Evolutionary conservation across 2,113 vertebrate species (phyloP).

Genomic region (Phocoena sinus): DNA sequence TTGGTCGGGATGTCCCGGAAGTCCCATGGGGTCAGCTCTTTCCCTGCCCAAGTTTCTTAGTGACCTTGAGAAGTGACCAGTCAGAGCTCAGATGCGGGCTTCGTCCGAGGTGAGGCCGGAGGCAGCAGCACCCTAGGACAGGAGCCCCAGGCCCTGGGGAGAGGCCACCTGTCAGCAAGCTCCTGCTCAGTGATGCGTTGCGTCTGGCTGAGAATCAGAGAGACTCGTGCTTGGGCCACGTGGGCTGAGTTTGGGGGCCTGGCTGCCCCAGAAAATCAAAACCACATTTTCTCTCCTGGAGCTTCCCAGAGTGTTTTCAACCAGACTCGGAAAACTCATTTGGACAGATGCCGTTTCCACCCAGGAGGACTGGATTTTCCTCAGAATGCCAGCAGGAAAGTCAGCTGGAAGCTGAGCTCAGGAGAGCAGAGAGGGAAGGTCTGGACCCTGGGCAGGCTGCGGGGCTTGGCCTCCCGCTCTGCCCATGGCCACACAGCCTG

Average conservation of each 20-base stretch:
- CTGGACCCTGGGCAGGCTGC: fast-evolving
- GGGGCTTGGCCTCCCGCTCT: background rate
- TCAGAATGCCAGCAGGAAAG: background rate
- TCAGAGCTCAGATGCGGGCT: background rate
- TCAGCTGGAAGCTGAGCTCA: background rate
- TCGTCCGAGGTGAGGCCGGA: background rate
- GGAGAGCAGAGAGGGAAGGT: background rate
- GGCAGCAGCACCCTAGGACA: background rate
- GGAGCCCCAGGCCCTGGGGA: background rate
- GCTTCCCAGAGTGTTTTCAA: background rate
- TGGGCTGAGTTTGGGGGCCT: background rate
- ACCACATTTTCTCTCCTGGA: slow-evolving; percentile 31
- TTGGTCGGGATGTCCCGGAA: background rate
- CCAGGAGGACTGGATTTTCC: background rate
- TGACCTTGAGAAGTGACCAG: background rate
- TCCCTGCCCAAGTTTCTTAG: background rate
- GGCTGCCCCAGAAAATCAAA: slow-evolving; percentile 25
- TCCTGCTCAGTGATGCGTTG: background rate
- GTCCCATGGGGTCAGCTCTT: background rate
- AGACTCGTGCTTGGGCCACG: background rate
- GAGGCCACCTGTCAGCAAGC: background rate
- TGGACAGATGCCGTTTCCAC: background rate
- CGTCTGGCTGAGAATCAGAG: background rate
- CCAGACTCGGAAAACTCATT: slow-evolving; percentile 18
- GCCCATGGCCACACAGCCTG: fast-evolving